Evolutionary conservation across 2,113 vertebrate genomes (phyloP).

Genomic region (Istiophorus platypterus): DNA sequence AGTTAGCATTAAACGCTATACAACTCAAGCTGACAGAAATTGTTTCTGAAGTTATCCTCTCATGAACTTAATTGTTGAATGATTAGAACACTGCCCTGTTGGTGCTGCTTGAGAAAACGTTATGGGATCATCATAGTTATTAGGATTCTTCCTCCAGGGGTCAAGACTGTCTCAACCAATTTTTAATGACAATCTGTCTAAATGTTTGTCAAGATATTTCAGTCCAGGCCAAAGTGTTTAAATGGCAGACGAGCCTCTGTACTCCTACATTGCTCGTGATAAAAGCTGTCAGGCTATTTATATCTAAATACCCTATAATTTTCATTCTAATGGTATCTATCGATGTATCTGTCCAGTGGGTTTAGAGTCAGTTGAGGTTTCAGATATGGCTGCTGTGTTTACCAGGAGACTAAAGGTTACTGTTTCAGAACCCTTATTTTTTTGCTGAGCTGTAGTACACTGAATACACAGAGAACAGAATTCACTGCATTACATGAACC

Average conservation of each 20-base stretch:
- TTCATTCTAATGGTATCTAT: background rate
- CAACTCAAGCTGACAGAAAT: background rate
- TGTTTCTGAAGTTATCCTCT: background rate
- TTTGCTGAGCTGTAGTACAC: slow-evolving; percentile 30
- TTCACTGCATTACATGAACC: slow-evolving; percentile 22
- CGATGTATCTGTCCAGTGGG: background rate
- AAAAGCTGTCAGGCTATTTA: no score
- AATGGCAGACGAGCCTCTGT: background rate
- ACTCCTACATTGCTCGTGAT: background rate
- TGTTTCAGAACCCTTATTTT: slow-evolving; percentile 46
- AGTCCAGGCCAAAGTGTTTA: background rate
- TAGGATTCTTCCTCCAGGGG: background rate
- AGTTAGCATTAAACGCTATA: background rate
- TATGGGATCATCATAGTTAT: background rate
- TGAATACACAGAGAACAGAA: slow-evolving; percentile 43
- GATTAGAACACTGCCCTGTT: background rate
- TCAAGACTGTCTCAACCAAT: background rate
- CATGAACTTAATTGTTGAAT: background rate
- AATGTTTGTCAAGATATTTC: background rate
- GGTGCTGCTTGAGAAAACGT: no score
- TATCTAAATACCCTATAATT: background rate
- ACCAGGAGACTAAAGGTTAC: slow-evolving; percentile 68
- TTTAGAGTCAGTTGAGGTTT: slow-evolving; percentile 37
- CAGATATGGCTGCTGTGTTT: slow-evolving; percentile 54
- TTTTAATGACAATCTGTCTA: background rate